Evolutionary conservation across 2,888 invertebrate species (phyloP), one percentile per base, ranked within the genome.

Genomic region (Agrypnus murinus): DNA sequence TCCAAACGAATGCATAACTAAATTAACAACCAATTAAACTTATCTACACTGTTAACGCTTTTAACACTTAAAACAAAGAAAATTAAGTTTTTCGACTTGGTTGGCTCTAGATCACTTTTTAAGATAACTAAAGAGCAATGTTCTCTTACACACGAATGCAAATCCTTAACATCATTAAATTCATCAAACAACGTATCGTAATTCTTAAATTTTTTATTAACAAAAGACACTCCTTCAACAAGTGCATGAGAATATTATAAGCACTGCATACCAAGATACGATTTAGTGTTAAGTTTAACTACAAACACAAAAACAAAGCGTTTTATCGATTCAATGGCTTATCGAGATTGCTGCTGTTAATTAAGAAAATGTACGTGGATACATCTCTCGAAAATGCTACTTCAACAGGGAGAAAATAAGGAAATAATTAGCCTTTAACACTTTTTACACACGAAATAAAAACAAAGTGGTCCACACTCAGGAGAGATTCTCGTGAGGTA

Each of bases 381-480:
- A 5, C 25, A 25, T 25, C 25, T 25, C 25, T 25, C 5, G 25
- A 25, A 25, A 25, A 25, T 5, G 5, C 25, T 5, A 25, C 25
- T 25, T 25, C 25, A 25, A 25, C 25, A 25, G 25, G 25, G n/a
- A 38, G 19, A 17, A 58, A 58, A 10, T 19, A 12, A 40, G 38
- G 2, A 15, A 40, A 58, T 40, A 58, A 58, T 58, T 58, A 43
- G 43, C 38, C 38, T 57, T 65, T 46, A 65, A 32, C 65, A 57
- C 55, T 43, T 45, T 57, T 57, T 65, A 43, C 6, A 43, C 6
- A 19, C 7, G 10, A 43, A 65, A 65, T 15, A 46, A 64, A 50
- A 64, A 50, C 38, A 64, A 50, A 64, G 40, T 25, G 25, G 10
- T 19, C 36, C 10, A 19, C 46, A n/a, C 36, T 36, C 45, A 25